Conservation (phyloP, 2,113 vertebrate species). For the Gymnorhina tibicen region DNA sequence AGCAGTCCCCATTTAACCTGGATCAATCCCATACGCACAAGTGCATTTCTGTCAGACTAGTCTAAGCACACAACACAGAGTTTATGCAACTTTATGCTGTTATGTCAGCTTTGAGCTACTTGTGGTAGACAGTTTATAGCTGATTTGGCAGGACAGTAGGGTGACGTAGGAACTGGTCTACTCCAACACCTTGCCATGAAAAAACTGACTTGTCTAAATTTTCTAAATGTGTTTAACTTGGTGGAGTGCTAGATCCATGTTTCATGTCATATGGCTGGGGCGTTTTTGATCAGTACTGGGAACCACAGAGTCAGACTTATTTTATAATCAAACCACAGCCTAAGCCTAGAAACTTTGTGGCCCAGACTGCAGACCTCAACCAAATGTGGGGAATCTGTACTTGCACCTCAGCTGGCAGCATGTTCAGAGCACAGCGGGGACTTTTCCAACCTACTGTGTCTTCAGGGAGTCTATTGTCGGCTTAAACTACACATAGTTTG, state of each 20-base stretch:
- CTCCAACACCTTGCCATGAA: neutral
- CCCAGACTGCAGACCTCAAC: neutral
- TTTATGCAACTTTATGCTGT: neutral
- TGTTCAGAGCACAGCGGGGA: accelerated
- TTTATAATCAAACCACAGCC: neutral
- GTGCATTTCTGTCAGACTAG: neutral
- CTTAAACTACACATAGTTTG: neutral
- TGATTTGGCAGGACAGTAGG: neutral
- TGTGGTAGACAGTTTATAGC: neutral
- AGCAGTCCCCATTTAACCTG: neutral
- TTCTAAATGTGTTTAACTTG: neutral
- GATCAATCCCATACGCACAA: neutral
- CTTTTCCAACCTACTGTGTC: neutral
- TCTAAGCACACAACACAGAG: neutral
- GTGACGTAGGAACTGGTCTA: neutral
- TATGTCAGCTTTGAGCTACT: neutral
- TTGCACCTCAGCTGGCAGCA: neutral
- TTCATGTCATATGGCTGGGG: neutral
- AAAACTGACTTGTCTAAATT: neutral
- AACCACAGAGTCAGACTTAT: neutral
- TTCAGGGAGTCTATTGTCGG: neutral
- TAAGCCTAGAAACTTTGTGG: neutral
- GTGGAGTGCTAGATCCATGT: neutral
- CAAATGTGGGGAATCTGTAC: neutral
- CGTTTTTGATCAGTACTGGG: neutral